phyloP scores from a whole-genome alignment of 1,140 invertebrate genomes.

The Homarus americanus region DNA sequence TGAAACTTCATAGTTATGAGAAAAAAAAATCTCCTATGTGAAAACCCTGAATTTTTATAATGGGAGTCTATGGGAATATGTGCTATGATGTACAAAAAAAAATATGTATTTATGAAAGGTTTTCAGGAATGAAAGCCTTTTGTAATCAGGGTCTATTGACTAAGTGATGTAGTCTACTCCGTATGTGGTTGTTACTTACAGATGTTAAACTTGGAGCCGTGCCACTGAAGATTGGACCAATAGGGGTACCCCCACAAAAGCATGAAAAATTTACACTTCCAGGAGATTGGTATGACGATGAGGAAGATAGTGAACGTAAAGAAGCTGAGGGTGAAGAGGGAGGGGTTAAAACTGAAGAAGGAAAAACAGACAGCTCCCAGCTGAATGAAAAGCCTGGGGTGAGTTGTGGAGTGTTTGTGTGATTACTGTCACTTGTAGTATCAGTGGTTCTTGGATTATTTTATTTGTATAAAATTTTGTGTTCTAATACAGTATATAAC shows the following conservation, averaged over 20 bases:
- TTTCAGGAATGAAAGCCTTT: too few relatives aligned
- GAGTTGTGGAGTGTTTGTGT: background rate
- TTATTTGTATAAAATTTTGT: background rate
- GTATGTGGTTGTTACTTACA: too few relatives aligned
- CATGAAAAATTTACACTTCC: constrained; percentile 45
- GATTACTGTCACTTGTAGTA: too few relatives aligned
- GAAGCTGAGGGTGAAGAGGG: constrained; percentile 2
- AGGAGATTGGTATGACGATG: constrained; percentile 58
- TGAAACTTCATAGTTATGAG: too few relatives aligned
- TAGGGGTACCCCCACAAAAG: constrained; percentile 40
- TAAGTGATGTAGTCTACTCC: too few relatives aligned
- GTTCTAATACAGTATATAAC: too few relatives aligned
- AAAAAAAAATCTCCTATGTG: too few relatives aligned
- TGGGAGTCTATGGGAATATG: too few relatives aligned
- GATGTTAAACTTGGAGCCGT: constrained; percentile 44
- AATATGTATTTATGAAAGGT: too few relatives aligned
- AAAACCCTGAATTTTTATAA: too few relatives aligned
- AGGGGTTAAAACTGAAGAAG: background rate
- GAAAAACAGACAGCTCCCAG: background rate
- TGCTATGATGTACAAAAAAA: too few relatives aligned
- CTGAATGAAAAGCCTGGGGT: background rate
- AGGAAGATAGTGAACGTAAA: constrained; percentile 27
- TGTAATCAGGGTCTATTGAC: too few relatives aligned
- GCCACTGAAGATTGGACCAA: constrained; percentile 44
- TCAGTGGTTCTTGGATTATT: background rate